Evolutionary conservation across 2,888 invertebrate genomes (phyloP).

Genomic region (Brachypterus glaber): DNA sequence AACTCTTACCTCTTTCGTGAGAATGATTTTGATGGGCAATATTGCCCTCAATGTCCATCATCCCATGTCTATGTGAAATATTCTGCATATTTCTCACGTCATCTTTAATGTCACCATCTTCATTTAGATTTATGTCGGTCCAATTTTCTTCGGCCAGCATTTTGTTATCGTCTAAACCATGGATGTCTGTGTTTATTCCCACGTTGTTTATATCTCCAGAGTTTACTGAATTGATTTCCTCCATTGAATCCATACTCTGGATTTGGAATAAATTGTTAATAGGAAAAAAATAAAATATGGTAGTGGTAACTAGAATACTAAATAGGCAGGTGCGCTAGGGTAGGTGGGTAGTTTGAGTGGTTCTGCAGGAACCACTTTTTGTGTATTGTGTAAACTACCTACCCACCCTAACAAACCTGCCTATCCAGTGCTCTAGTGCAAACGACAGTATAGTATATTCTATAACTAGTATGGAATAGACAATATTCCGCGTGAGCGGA

Average conservation of each 20-base stretch:
- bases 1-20: constrained; percentile 13
- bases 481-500: no score
- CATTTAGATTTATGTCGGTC: constrained; percentile 88
- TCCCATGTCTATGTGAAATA: constrained; percentile 46
- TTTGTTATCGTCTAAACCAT: constrained; percentile 63
- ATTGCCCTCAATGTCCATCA: constrained; percentile 62
- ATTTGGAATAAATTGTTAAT: background rate
- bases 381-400: no score
- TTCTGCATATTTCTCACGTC: constrained; percentile 50
- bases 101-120: constrained; percentile 56
- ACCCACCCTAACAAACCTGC: no score
- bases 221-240: constrained; percentile 67
- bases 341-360: no score
- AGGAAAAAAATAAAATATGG: background rate
- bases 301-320: background rate
- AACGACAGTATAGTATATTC: no score
- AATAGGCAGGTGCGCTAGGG: no score
- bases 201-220: constrained; percentile 65
- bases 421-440: no score
- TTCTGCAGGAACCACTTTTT: no score
- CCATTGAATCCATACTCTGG: constrained; percentile 80
- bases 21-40: constrained; percentile 26
- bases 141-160: constrained; percentile 76
- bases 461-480: no score
- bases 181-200: constrained; percentile 59